Base-by-base conservation (phyloP, 2,888 invertebrate species). In the Cryptocheilus praepositus region DNA sequence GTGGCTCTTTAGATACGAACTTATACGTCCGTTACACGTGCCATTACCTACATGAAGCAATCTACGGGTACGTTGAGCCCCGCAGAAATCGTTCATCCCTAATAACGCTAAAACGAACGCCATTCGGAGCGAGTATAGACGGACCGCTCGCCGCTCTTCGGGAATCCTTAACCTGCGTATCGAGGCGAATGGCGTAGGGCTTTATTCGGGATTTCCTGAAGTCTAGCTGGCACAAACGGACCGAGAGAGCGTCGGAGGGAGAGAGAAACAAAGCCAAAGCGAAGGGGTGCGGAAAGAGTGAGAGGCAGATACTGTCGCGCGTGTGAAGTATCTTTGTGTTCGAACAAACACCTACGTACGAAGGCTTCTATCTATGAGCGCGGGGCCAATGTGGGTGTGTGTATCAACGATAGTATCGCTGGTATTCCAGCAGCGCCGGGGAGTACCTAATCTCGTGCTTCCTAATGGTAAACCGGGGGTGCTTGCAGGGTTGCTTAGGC, bases 391-490 rank as follows among this genome's bases (percentile, higher is more conserved):
- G 49, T 61, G 19, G 49, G 61, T 16, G 65, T 13, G 25, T 13
- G 46, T 61, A 54, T 49, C 36, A 49, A 49, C 57, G 74, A 71
- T 68, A 21, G 68, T 71, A 68, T 73, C 71, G 51, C 43, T 22
- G 61, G 62, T 67, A 57, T 51, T 64, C 60, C 58, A 55, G 49
- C 62, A 44, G 58, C 67, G 68, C 71, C 55, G 62, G 63, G 64
- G 63, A 71, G 70, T 77, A 78, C 71, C 81, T 84, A 83, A 84
- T 85, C 84, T 82, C 75, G 73, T 73, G 77, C 77, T 82, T 84
- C 79, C 84, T 84, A 85, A 84, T 84, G 84, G 81, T 80, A 81
- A 84, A 83, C 78, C 81, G 79, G 81, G 81, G 76, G 61, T 63
- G 70, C 82, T 79, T 70, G 80, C 80, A 74, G 81, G 70, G 69